A percentile compares a stretch with the other conserved stretches of the same genome.
phyloP scores from a whole-genome alignment of 92 coral and sea anemone species.

The Diadumene lineata region DNA sequence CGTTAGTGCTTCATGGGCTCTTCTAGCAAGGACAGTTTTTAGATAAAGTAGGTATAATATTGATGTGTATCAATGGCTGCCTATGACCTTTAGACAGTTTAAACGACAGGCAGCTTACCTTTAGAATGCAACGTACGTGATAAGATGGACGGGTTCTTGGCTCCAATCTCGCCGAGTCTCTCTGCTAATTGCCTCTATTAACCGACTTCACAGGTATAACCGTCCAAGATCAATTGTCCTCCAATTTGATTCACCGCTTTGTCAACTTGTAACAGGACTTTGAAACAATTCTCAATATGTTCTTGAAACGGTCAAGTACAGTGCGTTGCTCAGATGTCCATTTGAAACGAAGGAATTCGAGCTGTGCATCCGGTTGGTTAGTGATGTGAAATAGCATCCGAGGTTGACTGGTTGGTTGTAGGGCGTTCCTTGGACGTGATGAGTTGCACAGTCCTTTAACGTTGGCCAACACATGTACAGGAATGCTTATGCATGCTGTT shows the following conservation, averaged over 20 bases:
- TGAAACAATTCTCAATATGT: not conserved
- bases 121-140: not conserved
- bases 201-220: slow-evolving; percentile 18
- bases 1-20: too few species aligned
- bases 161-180: not conserved
- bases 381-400: slow-evolving; percentile 43
- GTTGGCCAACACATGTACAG: slow-evolving; percentile 2
- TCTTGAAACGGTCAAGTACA: not conserved
- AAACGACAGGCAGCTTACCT: slow-evolving; percentile 1
- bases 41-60: not conserved
- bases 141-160: not conserved
- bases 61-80: not conserved
- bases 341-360: slow-evolving; percentile 37
- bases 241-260: not conserved
- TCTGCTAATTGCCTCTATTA: slow-evolving; percentile 13
- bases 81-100: slow-evolving; percentile 4
- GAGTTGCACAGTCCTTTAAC: slow-evolving; percentile 19
- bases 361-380: slow-evolving; percentile 34
- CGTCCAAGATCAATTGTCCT: not conserved
- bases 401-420: slow-evolving; percentile 17
- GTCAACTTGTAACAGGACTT: not conserved
- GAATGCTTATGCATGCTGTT: slow-evolving; percentile 16
- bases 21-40: not conserved
- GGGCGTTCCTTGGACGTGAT: slow-evolving; percentile 40
- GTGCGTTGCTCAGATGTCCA: not conserved